Percentiles rank a stretch among this genome's conserved stretches.
Conservation (phyloP, 2,888 invertebrate genomes). For the Eupsilia transversa region DNA sequence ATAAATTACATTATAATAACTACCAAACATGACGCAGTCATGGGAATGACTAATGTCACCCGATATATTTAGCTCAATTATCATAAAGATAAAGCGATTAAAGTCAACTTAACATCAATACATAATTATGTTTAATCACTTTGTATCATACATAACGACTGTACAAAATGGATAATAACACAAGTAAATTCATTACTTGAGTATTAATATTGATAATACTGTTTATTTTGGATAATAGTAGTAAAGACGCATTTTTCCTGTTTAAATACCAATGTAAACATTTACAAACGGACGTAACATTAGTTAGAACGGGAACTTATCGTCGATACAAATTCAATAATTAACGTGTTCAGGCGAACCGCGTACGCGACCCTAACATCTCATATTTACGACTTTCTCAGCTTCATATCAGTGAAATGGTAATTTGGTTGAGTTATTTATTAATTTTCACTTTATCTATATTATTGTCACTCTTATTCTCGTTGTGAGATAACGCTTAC, state of each 20-base stretch:
- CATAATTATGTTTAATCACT: conserved; percentile 13
- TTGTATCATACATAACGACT: conserved; percentile 11
- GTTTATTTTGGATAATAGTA: conserved; percentile 22
- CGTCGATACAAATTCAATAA: conserved; percentile 21
- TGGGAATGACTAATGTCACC: conserved; percentile 48
- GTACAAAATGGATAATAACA: conserved; percentile 25
- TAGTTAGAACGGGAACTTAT: conserved; percentile 26
- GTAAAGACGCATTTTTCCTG: conserved; percentile 36
- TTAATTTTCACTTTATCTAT: conserved; percentile 69
- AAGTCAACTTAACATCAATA: conserved; percentile 31
- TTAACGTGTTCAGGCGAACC: conserved; percentile 20
- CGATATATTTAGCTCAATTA: conserved; percentile 46
- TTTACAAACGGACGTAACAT: conserved; percentile 17
- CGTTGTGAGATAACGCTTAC: conserved; percentile 69
- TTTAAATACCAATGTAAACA: conserved; percentile 22
- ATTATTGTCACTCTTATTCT: conserved; percentile 72
- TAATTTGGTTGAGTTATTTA: conserved; percentile 73
- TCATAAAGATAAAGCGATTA: conserved; percentile 49
- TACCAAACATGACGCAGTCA: conserved; percentile 42
- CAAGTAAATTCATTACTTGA: conserved; percentile 17
- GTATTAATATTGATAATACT: conserved; percentile 19
- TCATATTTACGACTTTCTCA: conserved; percentile 63
- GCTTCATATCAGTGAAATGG: conserved; percentile 56
- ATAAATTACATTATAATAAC: conserved; percentile 43
- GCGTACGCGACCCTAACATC: conserved; percentile 48